phyloP scores from a whole-genome alignment of 2,888 invertebrate genomes.

The Dromius quadrimaculatus region DNA sequence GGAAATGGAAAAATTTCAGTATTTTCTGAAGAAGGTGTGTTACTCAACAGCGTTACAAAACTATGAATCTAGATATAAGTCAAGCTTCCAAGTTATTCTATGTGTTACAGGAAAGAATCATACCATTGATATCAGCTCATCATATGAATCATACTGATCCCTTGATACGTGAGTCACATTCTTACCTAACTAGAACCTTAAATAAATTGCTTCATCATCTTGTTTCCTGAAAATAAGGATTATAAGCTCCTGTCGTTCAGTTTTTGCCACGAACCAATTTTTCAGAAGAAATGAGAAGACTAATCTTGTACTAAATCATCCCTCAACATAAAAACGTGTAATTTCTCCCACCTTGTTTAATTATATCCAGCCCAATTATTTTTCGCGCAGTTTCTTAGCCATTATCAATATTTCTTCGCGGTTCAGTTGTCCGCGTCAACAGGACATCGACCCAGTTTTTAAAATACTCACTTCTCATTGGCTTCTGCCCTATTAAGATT shows the following conservation, averaged over 20 bases:
- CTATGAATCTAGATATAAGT: too few species aligned
- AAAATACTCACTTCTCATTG: too few species aligned
- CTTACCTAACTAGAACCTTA: too few species aligned
- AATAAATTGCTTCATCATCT: too few species aligned
- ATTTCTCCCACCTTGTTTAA: slow-evolving; percentile 45
- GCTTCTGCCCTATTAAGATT: not conserved
- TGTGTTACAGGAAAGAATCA: too few species aligned
- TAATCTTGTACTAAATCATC: slow-evolving; percentile 43
- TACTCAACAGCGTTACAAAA: too few species aligned
- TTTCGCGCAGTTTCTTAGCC: slow-evolving; percentile 10
- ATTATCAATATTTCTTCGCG: slow-evolving; percentile 20
- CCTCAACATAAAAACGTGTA: slow-evolving; percentile 35
- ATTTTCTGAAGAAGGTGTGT: too few species aligned
- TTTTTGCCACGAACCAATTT: slow-evolving; percentile 25
- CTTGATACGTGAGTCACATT: too few species aligned
- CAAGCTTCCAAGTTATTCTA: too few species aligned
- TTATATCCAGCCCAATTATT: slow-evolving; percentile 39
- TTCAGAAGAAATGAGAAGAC: slow-evolving; percentile 41
- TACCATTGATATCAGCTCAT: too few species aligned
- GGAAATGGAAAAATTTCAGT: too few species aligned
- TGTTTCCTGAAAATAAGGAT: slow-evolving; percentile 27
- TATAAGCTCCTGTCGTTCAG: slow-evolving; percentile 33
- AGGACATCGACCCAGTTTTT: slow-evolving; percentile 6
- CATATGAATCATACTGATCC: too few species aligned
- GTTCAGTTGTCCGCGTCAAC: not conserved